Percentiles rank a stretch among this genome's conserved stretches.
These are phyloP conservation scores for Ernsta delagoae DNA, from an alignment of 2,888 invertebrate species.

Conservation along the genomic window DNA sequence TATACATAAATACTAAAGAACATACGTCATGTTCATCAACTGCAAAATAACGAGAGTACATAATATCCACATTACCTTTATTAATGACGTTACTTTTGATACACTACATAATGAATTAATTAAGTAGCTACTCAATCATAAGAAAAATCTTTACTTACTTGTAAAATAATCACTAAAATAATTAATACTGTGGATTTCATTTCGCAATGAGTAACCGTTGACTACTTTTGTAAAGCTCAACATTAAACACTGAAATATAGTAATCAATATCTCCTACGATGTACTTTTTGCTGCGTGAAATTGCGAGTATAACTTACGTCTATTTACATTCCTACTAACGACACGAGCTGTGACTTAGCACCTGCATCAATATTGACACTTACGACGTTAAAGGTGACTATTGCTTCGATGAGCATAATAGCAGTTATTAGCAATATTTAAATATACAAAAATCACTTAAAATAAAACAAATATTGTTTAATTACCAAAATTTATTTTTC, in stretches of 20 bases:
- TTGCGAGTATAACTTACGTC: conserved; percentile 20
- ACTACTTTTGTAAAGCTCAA: background rate
- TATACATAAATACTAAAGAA: too few relatives aligned
- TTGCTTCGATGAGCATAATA: background rate
- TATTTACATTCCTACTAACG: conserved; percentile 15
- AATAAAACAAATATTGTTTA: background rate
- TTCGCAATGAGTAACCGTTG: background rate
- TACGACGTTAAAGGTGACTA: background rate
- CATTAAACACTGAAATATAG: conserved; percentile 2
- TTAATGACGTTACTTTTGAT: too few relatives aligned
- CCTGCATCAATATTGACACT: conserved; percentile 23
- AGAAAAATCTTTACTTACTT: conserved; percentile 18
- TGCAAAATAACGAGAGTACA: too few relatives aligned
- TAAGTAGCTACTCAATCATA: background rate
- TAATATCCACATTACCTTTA: too few relatives aligned
- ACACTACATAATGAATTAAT: too few relatives aligned
- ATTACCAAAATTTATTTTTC: conserved; percentile 27
- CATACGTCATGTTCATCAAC: too few relatives aligned
- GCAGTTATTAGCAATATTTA: background rate
- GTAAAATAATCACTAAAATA: conserved; percentile 10
- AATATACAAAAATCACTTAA: background rate
- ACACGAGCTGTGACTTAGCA: conserved; percentile 6
- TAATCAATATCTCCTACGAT: background rate
- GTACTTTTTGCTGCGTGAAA: background rate
- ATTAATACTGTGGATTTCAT: conserved; percentile 16